A percentile compares a stretch with the other conserved stretches of the same genome.
phyloP scores from a whole-genome alignment of 2,113 vertebrate species.

The Microcebus tavaratra region DNA sequence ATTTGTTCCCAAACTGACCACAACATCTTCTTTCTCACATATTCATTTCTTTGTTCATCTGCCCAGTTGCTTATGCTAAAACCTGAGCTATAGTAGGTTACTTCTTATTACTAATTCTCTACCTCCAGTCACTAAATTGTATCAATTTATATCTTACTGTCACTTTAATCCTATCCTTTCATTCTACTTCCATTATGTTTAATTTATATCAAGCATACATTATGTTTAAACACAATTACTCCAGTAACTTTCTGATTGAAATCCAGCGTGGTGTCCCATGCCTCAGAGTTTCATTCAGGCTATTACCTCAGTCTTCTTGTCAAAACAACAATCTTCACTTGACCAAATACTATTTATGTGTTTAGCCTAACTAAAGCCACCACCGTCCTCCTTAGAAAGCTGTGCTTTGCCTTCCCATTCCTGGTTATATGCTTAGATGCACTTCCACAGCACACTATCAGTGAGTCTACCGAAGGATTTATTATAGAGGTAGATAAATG shows the following conservation, averaged over 20 bases:
- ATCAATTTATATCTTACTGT: not conserved
- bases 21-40: not conserved
- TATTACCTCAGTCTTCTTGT: not conserved
- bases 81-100: not conserved
- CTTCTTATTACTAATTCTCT: not conserved
- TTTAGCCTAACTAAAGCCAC: not conserved
- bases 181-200: not conserved
- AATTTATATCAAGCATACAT: not conserved
- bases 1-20: not conserved
- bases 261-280: not conserved
- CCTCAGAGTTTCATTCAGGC: not conserved
- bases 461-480: not conserved
- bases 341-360: not conserved
- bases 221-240: not conserved
- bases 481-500: not conserved
- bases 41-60: not conserved
- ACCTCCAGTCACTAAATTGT: not conserved
- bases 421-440: not conserved
- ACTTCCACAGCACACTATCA: too few relatives aligned
- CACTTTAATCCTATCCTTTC: not conserved
- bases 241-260: not conserved
- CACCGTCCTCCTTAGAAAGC: not conserved
- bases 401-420: not conserved
- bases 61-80: not conserved
- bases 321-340: not conserved